Evolutionary conservation across 2,797 vertebrate species (phyloP), one percentile per base, ranked within the genome.

Genomic region (Picus viridis): DNA sequence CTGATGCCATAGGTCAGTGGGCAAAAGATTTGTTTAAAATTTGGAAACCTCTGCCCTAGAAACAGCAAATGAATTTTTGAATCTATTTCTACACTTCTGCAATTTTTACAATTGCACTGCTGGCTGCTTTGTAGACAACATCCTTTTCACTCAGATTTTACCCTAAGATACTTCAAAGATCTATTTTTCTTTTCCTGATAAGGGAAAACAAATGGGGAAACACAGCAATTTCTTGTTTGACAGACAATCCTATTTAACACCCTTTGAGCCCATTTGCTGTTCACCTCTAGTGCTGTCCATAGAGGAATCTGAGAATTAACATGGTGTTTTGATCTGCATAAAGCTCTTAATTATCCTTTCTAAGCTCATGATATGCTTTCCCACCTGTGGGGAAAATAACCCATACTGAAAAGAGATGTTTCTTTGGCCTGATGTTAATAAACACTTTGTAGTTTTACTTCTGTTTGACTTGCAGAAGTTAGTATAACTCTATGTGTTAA

Each of bases 281-380:
- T 90, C 39, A n/a, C 12, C 36, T 80, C 16, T 56, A 63, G 3
- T 12, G n/a, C 7, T 84, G 34, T 80, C 90, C 79, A 18, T 18
- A 49, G 51, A 85, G 43, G n/a, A 27, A 83, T 67, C 10, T 7
- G 19, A 58, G 86, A 91, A 90, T 80, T 73, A 90, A 74, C 3
- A 3, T 27, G 9, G 23, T 84, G 51, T 3, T 49, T 89, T 86
- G 59, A 69, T 85, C 36, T 22, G 58, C 29, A n/a, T 88, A 82
- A 88, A 90, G 36, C 14, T 74, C 64, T 86, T 92, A 71, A 92
- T 93, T 89, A 92, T 32, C 29, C 15, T 90, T 76, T 71, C 41
- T 65, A 68, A 83, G 8, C 29, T 85, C 51, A 62, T 56, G 45
- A 36, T 85, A 53, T 83, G 23, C 27, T 91, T 84, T 90, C 69